phyloP scores from a whole-genome alignment of 2,797 vertebrate genomes.

The Hoplostethus atlanticus region DNA sequence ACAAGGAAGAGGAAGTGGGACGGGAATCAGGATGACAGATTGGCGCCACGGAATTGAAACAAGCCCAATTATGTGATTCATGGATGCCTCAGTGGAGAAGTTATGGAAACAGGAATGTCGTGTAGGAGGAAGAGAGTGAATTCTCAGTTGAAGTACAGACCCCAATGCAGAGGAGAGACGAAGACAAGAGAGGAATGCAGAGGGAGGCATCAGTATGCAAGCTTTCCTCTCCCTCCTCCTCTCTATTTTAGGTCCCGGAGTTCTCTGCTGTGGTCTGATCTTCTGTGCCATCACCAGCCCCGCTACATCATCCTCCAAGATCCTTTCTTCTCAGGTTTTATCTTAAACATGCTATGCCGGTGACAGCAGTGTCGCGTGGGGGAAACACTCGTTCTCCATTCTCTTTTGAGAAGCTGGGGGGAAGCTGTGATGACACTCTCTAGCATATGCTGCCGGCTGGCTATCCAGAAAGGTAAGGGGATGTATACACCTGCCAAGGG shows the following conservation, averaged over 20 bases:
- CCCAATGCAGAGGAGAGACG: constrained; percentile 49
- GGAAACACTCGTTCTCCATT: constrained; percentile 47
- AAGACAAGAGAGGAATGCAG: constrained; percentile 43
- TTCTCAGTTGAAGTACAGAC: constrained; percentile 38
- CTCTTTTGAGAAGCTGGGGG: constrained; percentile 46
- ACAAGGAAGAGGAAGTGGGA: constrained; percentile 32
- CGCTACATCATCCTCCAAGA: constrained; percentile 58
- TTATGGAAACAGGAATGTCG: constrained; percentile 21
- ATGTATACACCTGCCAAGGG: constrained; percentile 43
- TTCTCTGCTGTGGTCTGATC: constrained; percentile 62
- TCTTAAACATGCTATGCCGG: constrained; percentile 62
- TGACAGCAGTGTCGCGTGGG: constrained; percentile 51
- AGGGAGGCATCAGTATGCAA: constrained; percentile 69
- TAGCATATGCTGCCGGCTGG: constrained; percentile 44
- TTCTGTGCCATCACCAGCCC: constrained; percentile 56
- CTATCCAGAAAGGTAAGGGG: constrained; percentile 33
- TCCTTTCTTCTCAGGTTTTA: constrained; percentile 55
- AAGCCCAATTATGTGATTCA: constrained; percentile 37
- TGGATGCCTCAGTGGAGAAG: constrained; percentile 2
- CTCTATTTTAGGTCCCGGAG: constrained; percentile 46
- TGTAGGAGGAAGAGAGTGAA: constrained; percentile 49
- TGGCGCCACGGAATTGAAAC: constrained; percentile 29
- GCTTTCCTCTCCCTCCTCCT: constrained; percentile 30
- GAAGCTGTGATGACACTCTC: constrained; percentile 57
- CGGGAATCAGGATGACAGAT: constrained; percentile 43